Conservation (phyloP, 2,113 vertebrate species). For the Lutjanus erythropterus region DNA sequence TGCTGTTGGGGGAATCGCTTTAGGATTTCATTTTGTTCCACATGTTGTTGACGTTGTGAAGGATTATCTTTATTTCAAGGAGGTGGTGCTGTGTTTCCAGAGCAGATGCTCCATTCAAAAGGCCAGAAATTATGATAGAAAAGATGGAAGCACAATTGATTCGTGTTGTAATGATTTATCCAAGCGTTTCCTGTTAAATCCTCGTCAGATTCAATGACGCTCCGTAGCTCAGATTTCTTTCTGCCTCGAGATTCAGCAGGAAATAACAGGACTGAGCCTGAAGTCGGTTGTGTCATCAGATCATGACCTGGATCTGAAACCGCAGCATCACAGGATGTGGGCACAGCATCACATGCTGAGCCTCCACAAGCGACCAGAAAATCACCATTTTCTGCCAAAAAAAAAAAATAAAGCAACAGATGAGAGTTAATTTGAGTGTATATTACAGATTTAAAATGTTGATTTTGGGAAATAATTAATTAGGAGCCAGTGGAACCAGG, state of each 20-base stretch:
- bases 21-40: conserved; percentile 3
- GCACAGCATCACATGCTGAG: background rate
- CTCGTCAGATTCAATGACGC: background rate
- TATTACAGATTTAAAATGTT: background rate
- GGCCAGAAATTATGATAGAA: background rate
- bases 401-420: background rate
- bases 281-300: conserved; percentile 22
- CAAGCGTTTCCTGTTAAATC: background rate
- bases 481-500: background rate
- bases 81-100: background rate
- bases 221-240: background rate
- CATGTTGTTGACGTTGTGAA: no score
- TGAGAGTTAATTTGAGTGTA: background rate
- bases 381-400: background rate
- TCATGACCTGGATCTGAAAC: conserved; percentile 33
- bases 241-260: background rate
- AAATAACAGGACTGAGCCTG: background rate
- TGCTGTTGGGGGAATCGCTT: background rate
- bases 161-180: background rate
- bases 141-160: background rate
- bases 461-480: background rate
- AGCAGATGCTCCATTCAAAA: background rate
- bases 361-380: background rate
- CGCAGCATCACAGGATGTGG: background rate
- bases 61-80: background rate